Percentiles rank a stretch among this genome's conserved stretches.
These are phyloP conservation scores for Orchesella flavescens DNA, from an alignment of 2,888 invertebrate species.

Conservation along the genomic window DNA sequence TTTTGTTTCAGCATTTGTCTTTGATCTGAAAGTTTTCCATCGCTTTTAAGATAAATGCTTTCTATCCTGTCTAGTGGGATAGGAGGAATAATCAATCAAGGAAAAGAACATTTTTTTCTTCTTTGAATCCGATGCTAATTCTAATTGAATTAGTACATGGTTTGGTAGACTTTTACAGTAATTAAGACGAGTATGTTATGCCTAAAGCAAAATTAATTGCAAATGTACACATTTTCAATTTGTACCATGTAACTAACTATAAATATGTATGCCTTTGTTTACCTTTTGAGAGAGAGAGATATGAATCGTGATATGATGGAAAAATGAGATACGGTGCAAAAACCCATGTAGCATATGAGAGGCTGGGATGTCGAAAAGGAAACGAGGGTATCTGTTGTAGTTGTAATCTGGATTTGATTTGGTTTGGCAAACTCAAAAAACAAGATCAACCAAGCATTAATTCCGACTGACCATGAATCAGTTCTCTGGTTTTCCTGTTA, in stretches of 20 bases:
- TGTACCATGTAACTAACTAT: no score
- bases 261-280: no score
- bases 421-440: conserved; percentile 11
- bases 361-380: neutral
- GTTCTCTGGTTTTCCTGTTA: conserved; percentile 19
- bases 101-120: neutral
- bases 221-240: no score
- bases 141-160: no score
- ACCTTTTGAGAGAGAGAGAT: no score
- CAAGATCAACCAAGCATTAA: conserved; percentile 7
- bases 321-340: neutral
- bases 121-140: neutral
- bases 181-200: no score
- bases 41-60: neutral
- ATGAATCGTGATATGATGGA: no score
- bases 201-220: no score
- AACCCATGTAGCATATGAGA: neutral
- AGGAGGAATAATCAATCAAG: conserved; percentile 34
- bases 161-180: no score
- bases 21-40: neutral
- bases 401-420: conserved; percentile 41
- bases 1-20: neutral
- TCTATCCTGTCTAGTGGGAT: neutral
- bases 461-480: conserved; percentile 20
- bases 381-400: neutral